These are phyloP conservation scores for Notothenia rossii DNA, from an alignment of 2,113 vertebrate genomes.

Conservation along the genomic window DNA sequence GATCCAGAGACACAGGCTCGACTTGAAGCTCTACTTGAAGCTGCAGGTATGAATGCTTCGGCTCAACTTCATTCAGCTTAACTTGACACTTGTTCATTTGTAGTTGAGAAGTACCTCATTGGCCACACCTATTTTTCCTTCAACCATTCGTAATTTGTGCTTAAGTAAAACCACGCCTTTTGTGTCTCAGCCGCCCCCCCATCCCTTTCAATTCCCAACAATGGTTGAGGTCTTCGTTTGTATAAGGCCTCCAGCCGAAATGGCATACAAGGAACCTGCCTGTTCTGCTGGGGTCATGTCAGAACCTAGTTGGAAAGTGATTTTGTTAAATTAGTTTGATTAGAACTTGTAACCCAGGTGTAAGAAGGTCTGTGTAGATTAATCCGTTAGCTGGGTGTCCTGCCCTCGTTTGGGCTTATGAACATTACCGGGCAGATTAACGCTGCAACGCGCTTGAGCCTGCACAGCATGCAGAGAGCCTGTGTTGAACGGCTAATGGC, in stretches of 20 bases:
- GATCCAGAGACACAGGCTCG: constrained; percentile 98
- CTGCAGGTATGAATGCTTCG: constrained; percentile 89
- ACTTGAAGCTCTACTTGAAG: constrained; percentile 96
- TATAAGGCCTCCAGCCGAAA: constrained; percentile 10
- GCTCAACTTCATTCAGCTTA: constrained; percentile 11
- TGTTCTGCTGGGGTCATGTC: constrained; percentile 39
- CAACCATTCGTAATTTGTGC: constrained; percentile 14
- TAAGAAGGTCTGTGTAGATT: constrained; percentile 68
- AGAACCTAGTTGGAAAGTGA: constrained; percentile 47
- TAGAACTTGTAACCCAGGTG: constrained; percentile 60
- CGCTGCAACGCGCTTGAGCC: constrained; percentile 70
- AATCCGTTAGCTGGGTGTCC: constrained; percentile 74
- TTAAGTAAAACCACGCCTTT: constrained; percentile 24
- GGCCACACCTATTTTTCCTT: constrained; percentile 21
- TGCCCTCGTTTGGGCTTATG: constrained; percentile 74
- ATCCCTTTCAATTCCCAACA: constrained; percentile 10
- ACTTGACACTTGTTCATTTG: constrained; percentile 37
- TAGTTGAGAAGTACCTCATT: constrained; percentile 5
- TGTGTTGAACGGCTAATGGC: constrained; percentile 70
- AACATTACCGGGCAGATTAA: constrained; percentile 80
- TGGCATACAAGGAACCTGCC: constrained; percentile 2
- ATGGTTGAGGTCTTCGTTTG: constrained; percentile 10
- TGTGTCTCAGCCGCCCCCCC: background rate
- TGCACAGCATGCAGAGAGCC: constrained; percentile 65
- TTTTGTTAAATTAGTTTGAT: constrained; percentile 62